Conservation (phyloP, 2,888 invertebrate genomes). For the Glaucopsyche alexis region DNA sequence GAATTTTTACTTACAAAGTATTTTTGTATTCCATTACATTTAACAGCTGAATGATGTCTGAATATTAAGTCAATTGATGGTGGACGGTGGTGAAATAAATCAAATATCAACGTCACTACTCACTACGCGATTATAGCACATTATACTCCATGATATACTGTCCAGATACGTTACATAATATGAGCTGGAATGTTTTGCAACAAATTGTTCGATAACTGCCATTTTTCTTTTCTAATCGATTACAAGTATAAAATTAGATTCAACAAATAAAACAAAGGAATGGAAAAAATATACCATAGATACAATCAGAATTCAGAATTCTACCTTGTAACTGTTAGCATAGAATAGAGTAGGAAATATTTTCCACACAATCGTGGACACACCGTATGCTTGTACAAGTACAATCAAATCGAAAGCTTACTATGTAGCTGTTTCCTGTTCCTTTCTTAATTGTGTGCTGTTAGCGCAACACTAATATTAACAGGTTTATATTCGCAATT, state of each 20-base stretch:
- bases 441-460: no score
- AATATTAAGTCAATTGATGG: not conserved
- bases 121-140: conserved; percentile 18
- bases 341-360: no score
- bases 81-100: conserved; percentile 13
- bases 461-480: no score
- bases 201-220: not conserved
- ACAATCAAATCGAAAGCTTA: no score
- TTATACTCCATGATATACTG: not conserved
- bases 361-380: no score
- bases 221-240: not conserved
- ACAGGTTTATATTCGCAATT: no score
- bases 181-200: not conserved
- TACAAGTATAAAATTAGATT: not conserved
- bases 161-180: conserved; percentile 9
- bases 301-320: no score
- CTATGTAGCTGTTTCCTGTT: no score
- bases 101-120: conserved; percentile 9
- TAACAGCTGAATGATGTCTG: conserved; percentile 15
- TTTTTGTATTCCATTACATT: conserved; percentile 6
- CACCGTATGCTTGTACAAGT: no score
- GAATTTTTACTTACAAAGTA: conserved; percentile 3
- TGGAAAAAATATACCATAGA: no score
- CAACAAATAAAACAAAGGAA: not conserved
- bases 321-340: no score